These are phyloP conservation scores for Panthera tigris DNA, from an alignment of 2,113 vertebrate genomes.

Conservation along the genomic window DNA sequence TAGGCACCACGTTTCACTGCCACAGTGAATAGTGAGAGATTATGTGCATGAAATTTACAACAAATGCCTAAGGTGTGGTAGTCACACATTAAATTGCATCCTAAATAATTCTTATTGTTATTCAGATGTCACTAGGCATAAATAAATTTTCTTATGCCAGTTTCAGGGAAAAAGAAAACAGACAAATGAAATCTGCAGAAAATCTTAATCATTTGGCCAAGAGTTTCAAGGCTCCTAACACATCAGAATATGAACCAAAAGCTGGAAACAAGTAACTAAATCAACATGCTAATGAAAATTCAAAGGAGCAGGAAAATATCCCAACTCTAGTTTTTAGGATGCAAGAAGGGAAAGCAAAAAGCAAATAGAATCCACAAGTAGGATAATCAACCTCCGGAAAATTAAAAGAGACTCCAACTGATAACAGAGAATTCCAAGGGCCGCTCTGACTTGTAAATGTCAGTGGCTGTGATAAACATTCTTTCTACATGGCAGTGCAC, in stretches of 20 bases:
- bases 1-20: background rate
- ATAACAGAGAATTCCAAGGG: background rate
- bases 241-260: background rate
- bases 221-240: background rate
- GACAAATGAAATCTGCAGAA: background rate
- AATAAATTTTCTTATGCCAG: background rate
- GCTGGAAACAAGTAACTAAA: background rate
- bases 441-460: background rate
- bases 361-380: background rate
- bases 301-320: background rate
- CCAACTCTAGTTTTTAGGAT: background rate
- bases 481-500: background rate
- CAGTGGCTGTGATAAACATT: background rate
- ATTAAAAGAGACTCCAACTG: background rate
- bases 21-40: background rate
- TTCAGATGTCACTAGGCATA: background rate
- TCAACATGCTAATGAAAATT: background rate
- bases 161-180: background rate
- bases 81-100: background rate
- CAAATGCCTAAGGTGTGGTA: background rate
- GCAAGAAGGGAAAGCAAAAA: background rate
- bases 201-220: background rate
- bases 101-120: background rate
- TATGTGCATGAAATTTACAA: background rate
- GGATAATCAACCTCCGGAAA: slow-evolving; percentile 4